phyloP scores from a whole-genome alignment of 2,888 invertebrate genomes.

The Eurytoma californica region DNA sequence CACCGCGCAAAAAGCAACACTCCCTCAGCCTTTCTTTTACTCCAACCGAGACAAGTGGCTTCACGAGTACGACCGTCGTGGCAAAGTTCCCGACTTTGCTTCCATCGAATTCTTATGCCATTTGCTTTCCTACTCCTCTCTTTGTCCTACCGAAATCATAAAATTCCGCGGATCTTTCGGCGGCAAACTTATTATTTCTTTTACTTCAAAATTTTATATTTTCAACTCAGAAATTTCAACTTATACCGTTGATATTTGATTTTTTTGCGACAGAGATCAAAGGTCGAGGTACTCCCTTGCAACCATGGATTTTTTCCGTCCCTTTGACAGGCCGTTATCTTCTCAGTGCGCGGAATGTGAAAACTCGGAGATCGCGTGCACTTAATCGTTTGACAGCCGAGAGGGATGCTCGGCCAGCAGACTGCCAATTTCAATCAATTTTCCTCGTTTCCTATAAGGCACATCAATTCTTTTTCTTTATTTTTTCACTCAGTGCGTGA shows the following conservation, averaged over 20 bases:
- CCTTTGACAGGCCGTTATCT: too few species aligned
- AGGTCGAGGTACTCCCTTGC: conserved; percentile 33
- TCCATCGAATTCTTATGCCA: too few species aligned
- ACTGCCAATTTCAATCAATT: conserved; percentile 30
- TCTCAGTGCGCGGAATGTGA: neutral
- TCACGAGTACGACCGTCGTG: too few species aligned
- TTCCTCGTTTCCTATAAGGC: neutral
- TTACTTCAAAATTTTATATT: too few species aligned
- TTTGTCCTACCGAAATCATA: too few species aligned
- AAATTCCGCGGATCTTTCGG: too few species aligned
- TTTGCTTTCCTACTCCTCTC: too few species aligned
- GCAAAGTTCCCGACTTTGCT: too few species aligned
- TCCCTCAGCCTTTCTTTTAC: neutral
- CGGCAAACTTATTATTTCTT: too few species aligned
- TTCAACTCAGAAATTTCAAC: too few species aligned
- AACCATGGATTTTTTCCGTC: neutral
- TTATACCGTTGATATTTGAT: neutral
- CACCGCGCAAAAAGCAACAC: neutral
- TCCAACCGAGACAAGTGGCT: neutral
- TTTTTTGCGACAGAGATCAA: conserved; percentile 24
- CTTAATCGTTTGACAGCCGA: conserved; percentile 18
- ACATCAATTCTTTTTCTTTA: neutral
- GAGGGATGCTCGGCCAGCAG: neutral
- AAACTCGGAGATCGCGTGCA: conserved; percentile 15
- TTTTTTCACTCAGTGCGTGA: neutral